phyloP scores from a whole-genome alignment of 1,140 invertebrate species.

The Venturia canescens region DNA sequence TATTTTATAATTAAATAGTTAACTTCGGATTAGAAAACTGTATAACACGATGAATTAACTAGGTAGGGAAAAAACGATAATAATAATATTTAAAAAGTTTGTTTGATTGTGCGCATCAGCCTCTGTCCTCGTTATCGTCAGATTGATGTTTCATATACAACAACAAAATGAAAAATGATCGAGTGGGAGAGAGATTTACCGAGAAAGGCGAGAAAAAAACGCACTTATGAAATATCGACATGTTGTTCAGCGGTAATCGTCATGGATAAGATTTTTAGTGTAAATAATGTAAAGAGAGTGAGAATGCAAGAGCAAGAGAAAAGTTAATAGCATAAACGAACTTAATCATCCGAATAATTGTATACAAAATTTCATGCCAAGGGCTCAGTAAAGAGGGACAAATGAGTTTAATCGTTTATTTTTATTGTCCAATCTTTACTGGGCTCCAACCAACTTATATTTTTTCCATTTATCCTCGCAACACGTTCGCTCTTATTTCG shows the following conservation, averaged over 20 bases:
- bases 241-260: conserved; percentile 56
- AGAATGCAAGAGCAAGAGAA: not conserved
- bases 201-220: not conserved
- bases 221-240: conserved; percentile 19
- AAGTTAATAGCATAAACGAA: conserved; percentile 69
- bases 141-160: conserved; percentile 49
- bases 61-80: conserved; percentile 38
- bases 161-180: conserved; percentile 28
- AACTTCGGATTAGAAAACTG: conserved; percentile 54
- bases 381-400: conserved; percentile 63
- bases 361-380: conserved; percentile 68
- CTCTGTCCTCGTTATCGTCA: conserved; percentile 57
- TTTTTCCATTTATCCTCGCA: conserved; percentile 58
- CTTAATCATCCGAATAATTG: conserved; percentile 66
- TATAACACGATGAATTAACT: conserved; percentile 32
- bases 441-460: conserved; percentile 54
- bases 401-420: conserved; percentile 27
- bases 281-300: conserved; percentile 73
- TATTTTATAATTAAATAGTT: conserved; percentile 70
- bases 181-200: conserved; percentile 21
- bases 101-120: conserved; percentile 54
- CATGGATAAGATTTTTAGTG: conserved; percentile 66
- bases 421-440: conserved; percentile 59
- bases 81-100: conserved; percentile 27
- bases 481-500: not conserved